Evolutionary conservation across 2,888 invertebrate genomes (phyloP).

Genomic region (Sinodicranocentrus sp.): DNA sequence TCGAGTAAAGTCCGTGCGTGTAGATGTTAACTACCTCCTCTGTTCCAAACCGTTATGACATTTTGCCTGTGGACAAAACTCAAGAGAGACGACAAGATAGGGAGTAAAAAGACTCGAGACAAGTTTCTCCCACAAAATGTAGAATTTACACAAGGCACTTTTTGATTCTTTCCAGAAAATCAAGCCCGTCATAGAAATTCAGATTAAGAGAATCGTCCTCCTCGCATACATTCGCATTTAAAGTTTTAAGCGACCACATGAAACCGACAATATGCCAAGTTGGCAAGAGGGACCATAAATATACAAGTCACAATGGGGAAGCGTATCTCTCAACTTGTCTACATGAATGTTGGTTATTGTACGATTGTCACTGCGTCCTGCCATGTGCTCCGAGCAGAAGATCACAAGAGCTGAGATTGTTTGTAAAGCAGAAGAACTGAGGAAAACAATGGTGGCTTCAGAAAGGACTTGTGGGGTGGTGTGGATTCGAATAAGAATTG

Average conservation of each 20-base stretch:
- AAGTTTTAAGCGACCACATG: neutral
- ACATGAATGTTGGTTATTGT: slow-evolving; percentile 25
- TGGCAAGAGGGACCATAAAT: slow-evolving; percentile 32
- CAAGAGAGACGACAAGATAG: neutral
- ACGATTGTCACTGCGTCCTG: neutral
- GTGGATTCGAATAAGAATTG: neutral
- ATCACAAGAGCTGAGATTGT: slow-evolving; percentile 19
- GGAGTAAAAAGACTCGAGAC: neutral
- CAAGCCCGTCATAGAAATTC: slow-evolving; percentile 7
- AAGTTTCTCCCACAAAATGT: neutral
- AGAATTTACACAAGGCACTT: neutral
- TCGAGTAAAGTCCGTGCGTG: neutral
- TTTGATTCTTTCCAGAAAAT: slow-evolving; percentile 9
- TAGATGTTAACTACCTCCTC: neutral
- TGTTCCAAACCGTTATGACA: neutral
- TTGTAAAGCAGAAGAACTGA: neutral
- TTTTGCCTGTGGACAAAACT: slow-evolving; percentile 12
- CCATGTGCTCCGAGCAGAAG: neutral
- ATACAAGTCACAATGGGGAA: slow-evolving; percentile 26
- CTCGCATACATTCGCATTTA: no score
- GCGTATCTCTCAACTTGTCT: slow-evolving; percentile 28
- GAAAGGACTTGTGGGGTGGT: slow-evolving; percentile 13
- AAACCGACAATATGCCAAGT: slow-evolving; percentile 4
- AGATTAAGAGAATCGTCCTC: neutral
- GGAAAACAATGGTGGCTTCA: slow-evolving; percentile 17